Evolutionary conservation across 2,797 vertebrate genomes (phyloP), one percentile per base, ranked within the genome.

Genomic region (Malacoraja senta): DNA sequence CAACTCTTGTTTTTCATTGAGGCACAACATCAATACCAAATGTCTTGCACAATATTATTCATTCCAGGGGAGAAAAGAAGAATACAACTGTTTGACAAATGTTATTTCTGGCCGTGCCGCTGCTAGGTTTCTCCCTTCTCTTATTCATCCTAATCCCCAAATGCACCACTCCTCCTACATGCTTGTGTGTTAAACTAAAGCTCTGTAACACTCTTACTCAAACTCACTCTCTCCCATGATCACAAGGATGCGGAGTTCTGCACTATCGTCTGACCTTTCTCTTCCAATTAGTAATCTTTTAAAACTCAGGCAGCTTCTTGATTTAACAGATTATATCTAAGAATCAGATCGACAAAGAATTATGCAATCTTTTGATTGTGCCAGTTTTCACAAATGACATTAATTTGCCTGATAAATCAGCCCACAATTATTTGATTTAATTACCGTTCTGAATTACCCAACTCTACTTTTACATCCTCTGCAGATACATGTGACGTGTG

Each of bases 231-330:
- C 65, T 88, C n/a, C 63, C 24, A 19, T n/a, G n/a, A 88, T 9
- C 38, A 32, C 63, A 88, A 88, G 8, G n/a, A 68, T 35, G 61
- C 35, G 63, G 84, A 68, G 6, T n/a, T 68, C n/a, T 19, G 84
- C 61, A 44, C 63, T 63, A 65, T 88, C n/a, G 84, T 35, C n/a
- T 88, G 15, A 35, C n/a, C n/a, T 68, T 35, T 63, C n/a, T 88
- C 61, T 88, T 88, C n/a, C 21, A 88, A 65, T 88, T 32, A n/a
- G 24, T 32, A 35, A 88, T n/a, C 63, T 68, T 68, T 35, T 32
- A 44, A 68, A 88, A 88, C 84, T 12, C 81, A 86, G 53, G 61
- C 83, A 63, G 83, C 58, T 19, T 63, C 83, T 86, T 65, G 83
- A 65, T 86, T 86, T 86, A 65, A 86, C 83, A 63, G 26, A 86